Base-by-base conservation (phyloP, 1,140 invertebrate species). In the Galendromus occidentalis region DNA sequence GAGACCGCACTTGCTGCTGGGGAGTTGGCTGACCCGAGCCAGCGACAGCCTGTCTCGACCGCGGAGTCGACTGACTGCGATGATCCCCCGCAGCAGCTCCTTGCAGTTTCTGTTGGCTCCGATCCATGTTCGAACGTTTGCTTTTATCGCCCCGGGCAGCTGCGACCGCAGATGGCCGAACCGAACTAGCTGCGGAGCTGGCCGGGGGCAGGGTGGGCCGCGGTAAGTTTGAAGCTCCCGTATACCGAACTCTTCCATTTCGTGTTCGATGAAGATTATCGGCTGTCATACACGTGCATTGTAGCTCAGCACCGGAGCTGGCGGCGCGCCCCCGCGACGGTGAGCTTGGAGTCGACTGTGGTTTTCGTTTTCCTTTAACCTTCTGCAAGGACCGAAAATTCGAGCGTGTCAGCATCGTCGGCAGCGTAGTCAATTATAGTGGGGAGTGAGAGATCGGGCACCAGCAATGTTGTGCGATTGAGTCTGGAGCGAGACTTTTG, bases 201-300 rank as follows among this genome's bases (percentile, higher is more conserved):
- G 87, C 89, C 20, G 87, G 86, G 20, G 86, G 51, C 51, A 59
- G 22, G 14, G 51, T 59, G 44, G 65, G 70, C 28, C 74, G 70
- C 6, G 74, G 73, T 28, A 75, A 71, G 14, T 73, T 76, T 42
- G 73, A 73, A 39, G 72, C 66, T 47, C 71, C 73, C 39, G 72
- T 68, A 59, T 70, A 72, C 6, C 70, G 64, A 18, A 71, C 74
- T 71, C 73, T 82, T 83, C 73, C 86, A 77, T 64, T 80, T 73
- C 87, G 81, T 68, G 85, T 84, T 75, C 89, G 88, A 77, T 92
- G 89, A 75, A 73, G 65, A 42, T 68, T 70, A 44, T 92, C 89
- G 64, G 88, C 84, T 20, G 88, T 88, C 89, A 93, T 92, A 75
- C 91, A 93, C 66, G 89, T 93, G 77, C 90, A 93, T 73, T 92